These are phyloP conservation scores for Cephalophus harveyi DNA, from an alignment of 2,113 vertebrate species.

Conservation along the genomic window DNA sequence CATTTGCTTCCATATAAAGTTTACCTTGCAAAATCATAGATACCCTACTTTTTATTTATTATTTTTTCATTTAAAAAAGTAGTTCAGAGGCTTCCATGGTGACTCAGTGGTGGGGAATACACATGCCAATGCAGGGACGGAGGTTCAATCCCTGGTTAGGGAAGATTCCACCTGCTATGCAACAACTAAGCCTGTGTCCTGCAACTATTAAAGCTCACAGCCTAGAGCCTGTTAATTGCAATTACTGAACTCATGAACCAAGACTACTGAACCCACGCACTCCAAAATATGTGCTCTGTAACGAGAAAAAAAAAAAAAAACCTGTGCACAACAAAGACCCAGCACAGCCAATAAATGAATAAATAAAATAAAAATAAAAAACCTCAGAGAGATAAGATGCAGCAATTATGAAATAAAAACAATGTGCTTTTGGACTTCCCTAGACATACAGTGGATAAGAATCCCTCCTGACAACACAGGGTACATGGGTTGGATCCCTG, in stretches of 20 bases:
- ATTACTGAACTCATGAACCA: not conserved
- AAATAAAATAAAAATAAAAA: not conserved
- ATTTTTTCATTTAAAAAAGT: constrained; percentile 19
- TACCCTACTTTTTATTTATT: not conserved
- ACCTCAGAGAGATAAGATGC: not conserved
- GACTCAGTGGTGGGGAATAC: not conserved
- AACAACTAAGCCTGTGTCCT: not conserved
- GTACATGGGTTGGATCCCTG: not conserved
- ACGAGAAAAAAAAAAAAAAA: not conserved
- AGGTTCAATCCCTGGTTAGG: not conserved
- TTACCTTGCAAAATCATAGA: not conserved
- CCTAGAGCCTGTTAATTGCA: not conserved
- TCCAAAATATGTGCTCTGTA: not conserved
- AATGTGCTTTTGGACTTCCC: not conserved
- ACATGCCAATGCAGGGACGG: not conserved
- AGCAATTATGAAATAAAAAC: not conserved
- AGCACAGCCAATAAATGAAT: not conserved
- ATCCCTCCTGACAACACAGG: not conserved
- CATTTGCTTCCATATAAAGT: not conserved
- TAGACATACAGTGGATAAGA: not conserved
- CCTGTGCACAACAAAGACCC: not conserved
- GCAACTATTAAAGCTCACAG: not conserved
- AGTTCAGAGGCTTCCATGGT: not conserved
- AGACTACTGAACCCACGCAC: not conserved
- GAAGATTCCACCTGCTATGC: not conserved